Base-by-base conservation (phyloP, 2,888 invertebrate species). In the Macrophya annulata region DNA sequence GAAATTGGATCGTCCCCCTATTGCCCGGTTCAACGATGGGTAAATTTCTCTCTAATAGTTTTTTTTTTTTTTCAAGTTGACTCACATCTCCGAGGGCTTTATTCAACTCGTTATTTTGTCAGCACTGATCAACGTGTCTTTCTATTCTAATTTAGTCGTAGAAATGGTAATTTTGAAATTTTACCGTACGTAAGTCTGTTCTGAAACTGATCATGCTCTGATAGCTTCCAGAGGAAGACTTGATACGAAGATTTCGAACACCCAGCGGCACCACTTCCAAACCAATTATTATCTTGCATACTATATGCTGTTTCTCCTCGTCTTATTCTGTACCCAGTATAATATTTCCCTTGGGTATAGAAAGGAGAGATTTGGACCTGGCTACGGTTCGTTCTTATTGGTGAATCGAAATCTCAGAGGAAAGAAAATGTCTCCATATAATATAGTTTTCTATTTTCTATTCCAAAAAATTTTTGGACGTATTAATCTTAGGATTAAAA, bases 231-330 rank as follows among this genome's bases (percentile, higher is more conserved):
- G 21, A 8, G 48, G 48, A n/a, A 59, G 59, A 25, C 55, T 77
- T 55, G 71, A 40, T 8, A 59, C 59, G 37, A 43, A n/a, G 48
- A 55, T 55, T 17, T 43, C 15, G 10, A 55, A 31, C 55, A 74
- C 45, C 21, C 71, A 4, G 21, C 12, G 43, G 72, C 15, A 74
- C 72, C 21, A 74, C 45, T 74, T 72, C 25, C 45, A 10, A 74
- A 43, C 81, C 81, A 81, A 81, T 81, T 81, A 81, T 59, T 62
- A 62, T 62, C 81, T 43, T 37, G 77, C 51, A 51, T 37, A 43
- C 55, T 55, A 40, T 40, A 55, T 81, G 17, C 55, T 55, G 17
- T n/a, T 15, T 8, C 84, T 48, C 72, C 37, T 68, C n/a, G 17
- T 84, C 31, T 71, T 48, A n/a, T n/a, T 15, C 25, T 71, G 71